phyloP scores from a whole-genome alignment of 2,113 vertebrate species.

The Crypturellus undulatus region DNA sequence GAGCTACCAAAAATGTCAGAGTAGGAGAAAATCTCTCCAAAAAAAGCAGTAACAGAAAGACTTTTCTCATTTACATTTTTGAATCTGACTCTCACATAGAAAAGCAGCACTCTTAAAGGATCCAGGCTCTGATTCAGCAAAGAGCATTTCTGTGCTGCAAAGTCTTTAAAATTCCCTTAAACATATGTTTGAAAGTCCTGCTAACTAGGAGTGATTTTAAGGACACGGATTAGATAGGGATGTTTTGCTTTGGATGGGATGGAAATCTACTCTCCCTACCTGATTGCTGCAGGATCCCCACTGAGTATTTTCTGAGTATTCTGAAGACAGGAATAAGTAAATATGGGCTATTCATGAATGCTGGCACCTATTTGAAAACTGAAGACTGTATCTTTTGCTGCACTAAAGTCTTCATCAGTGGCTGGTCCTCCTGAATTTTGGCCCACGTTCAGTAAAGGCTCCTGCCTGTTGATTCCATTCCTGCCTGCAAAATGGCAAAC shows the following conservation, averaged over 20 bases:
- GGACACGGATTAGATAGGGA: not conserved
- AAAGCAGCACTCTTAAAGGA: not conserved
- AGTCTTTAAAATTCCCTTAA: not conserved
- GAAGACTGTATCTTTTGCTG: not conserved
- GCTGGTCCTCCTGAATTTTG: not conserved
- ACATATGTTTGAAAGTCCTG: not conserved
- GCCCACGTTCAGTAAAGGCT: not conserved
- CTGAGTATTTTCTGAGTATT: not conserved
- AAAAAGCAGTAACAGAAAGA: not conserved
- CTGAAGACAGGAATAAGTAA: not conserved
- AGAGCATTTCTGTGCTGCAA: not conserved
- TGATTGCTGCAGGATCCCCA: not conserved
- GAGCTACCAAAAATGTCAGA: constrained; percentile 23
- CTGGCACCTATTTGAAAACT: not conserved
- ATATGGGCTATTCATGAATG: not conserved
- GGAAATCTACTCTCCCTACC: not conserved
- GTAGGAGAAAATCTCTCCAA: not conserved
- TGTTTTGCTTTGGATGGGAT: not conserved
- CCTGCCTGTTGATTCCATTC: not conserved
- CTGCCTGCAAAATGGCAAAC: not conserved
- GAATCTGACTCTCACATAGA: not conserved
- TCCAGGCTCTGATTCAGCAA: not conserved
- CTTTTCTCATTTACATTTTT: constrained; percentile 23
- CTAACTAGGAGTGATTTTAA: not conserved
- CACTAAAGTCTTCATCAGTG: not conserved